Base-by-base conservation (phyloP, 2,797 vertebrate species). In the Brachyalestes nurse region DNA sequence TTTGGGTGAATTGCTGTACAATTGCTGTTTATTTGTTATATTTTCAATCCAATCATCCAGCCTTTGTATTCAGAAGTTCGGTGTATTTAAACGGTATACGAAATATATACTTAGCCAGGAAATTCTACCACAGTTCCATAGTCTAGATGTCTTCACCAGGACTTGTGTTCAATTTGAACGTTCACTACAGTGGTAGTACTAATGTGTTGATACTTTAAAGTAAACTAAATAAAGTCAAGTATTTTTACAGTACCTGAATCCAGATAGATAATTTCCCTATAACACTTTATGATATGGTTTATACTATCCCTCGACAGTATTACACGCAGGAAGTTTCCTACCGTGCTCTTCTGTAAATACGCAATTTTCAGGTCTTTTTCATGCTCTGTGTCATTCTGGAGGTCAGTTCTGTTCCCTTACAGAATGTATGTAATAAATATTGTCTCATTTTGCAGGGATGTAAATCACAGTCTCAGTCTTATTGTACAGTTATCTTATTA, bases 391-490 rank as follows among this genome's bases (percentile, higher is more conserved):
- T 57, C 57, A 57, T 71, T 62, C 51, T 74, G 62, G 62, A 69
- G 42, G n/a, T 14, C 9, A 42, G 23, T 13, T 47, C 34, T 81
- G 55, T 67, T 65, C 14, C 67, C 28, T 72, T 64, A 45, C 65
- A 76, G 80, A 72, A 51, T 58, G 64, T 77, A 40, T 58, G 58
- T 76, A 76, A 81, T 81, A 81, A 81, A 81, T 76, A 71, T 71
- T 47, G 42, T 81, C 16, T 21, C 49, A 77, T 81, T 80, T 80
- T 80, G 40, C 57, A 75, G 73, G 72, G 62, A 75, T 72, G 17
- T 19, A 34, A 72, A 53, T 72, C 25, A 34, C 47, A 17, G 23
- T 69, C 17, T 42, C 21, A 40, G 28, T 72, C 0, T 9, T 72
- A 2, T 53, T 71, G 23, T 72, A 34, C 42, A 45, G 42, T n/a